Evolutionary conservation across 2,113 vertebrate genomes (phyloP).

Genomic region (Channa argus): DNA sequence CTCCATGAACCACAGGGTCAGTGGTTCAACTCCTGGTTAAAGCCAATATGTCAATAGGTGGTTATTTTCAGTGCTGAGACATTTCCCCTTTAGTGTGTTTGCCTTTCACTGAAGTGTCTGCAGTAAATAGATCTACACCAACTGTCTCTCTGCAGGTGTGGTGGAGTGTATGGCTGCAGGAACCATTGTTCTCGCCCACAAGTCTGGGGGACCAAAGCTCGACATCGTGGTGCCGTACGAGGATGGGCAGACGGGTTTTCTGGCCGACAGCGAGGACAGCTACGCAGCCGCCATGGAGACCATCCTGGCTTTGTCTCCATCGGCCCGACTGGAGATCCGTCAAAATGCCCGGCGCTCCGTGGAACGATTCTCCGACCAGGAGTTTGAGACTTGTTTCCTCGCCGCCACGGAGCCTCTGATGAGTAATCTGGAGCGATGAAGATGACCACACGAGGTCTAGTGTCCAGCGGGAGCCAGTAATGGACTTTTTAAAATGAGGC

Average conservation of each 20-base stretch:
- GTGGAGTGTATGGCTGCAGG: conserved; percentile 99
- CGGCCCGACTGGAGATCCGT: conserved; percentile 85
- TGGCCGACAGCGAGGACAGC: conserved; percentile 89
- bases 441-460: background rate
- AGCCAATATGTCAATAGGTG: no score
- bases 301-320: conserved; percentile 86
- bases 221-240: conserved; percentile 91
- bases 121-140: no score
- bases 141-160: conserved; percentile 81
- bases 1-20: no score
- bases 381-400: conserved; percentile 90
- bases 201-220: conserved; percentile 93
- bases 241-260: conserved; percentile 88
- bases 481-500: no score
- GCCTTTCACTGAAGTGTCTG: no score
- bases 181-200: conserved; percentile 90
- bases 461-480: conserved; percentile 7
- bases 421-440: conserved; percentile 61
- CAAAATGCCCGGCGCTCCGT: conserved; percentile 88
- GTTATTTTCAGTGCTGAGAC: no score
- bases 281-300: conserved; percentile 89
- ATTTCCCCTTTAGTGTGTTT: no score
- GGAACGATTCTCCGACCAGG: conserved; percentile 90
- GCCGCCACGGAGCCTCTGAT: conserved; percentile 81
- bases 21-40: no score